Percentiles rank a stretch among this genome's conserved stretches.
These are phyloP conservation scores for Plusia festucae DNA, from an alignment of 2,888 invertebrate species.

Conservation along the genomic window DNA sequence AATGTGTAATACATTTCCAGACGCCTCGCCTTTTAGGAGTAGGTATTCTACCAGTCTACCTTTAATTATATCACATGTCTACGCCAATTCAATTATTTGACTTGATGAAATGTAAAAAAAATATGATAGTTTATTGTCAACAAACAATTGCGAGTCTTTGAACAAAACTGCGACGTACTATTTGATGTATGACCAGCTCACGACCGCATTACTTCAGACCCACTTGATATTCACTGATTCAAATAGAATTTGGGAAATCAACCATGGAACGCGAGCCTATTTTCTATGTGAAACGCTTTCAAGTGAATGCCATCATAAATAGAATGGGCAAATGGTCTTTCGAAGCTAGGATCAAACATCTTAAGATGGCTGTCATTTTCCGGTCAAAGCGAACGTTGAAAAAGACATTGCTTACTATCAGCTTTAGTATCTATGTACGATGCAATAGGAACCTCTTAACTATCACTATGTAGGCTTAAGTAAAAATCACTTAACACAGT, in stretches of 20 bases:
- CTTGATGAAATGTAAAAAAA: neutral
- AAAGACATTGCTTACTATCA: neutral
- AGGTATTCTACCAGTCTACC: neutral
- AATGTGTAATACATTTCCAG: neutral
- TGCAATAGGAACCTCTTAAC: too few species aligned
- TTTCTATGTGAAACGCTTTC: conserved; percentile 32
- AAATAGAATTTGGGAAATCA: conserved; percentile 51
- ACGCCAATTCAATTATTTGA: too few species aligned
- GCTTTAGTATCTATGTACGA: neutral
- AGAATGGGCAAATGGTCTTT: conserved; percentile 27
- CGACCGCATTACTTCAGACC: conserved; percentile 46
- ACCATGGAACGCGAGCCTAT: conserved; percentile 31
- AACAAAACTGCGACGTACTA: conserved; percentile 16
- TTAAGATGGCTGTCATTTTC: neutral
- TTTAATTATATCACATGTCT: neutral
- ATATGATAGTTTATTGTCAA: neutral
- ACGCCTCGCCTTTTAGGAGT: neutral
- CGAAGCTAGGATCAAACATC: conserved; percentile 29
- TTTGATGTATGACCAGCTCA: conserved; percentile 33
- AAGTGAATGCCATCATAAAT: conserved; percentile 31
- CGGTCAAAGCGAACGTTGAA: neutral
- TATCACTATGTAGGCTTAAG: too few species aligned
- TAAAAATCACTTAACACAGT: neutral
- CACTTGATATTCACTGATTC: conserved; percentile 57
- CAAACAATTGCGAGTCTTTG: neutral